phyloP scores from a whole-genome alignment of 2,888 invertebrate genomes.

The Agrotis segetum region DNA sequence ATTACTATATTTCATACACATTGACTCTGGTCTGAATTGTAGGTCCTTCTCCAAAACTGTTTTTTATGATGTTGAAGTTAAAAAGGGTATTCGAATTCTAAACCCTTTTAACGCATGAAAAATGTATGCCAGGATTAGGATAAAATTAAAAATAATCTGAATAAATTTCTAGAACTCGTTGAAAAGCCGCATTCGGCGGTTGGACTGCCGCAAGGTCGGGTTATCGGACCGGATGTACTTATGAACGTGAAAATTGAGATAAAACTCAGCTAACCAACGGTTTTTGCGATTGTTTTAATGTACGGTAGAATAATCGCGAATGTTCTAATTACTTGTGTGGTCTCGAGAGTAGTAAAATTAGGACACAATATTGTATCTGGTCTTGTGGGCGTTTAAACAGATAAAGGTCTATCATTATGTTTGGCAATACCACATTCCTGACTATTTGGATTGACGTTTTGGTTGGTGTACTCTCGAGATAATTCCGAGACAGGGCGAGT shows the following conservation, averaged over 20 bases:
- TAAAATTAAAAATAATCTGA: conserved; percentile 30
- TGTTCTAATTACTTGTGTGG: not conserved
- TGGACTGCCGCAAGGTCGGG: conserved; percentile 37
- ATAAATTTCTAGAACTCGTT: conserved; percentile 28
- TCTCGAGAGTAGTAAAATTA: conserved; percentile 10
- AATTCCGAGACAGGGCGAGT: no score
- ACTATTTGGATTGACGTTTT: not conserved
- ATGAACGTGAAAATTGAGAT: conserved; percentile 58
- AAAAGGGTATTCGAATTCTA: conserved; percentile 14
- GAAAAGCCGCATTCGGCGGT: conserved; percentile 28
- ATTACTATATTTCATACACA: not conserved
- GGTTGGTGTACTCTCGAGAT: no score
- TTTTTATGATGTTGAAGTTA: conserved; percentile 17
- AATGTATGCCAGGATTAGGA: conserved; percentile 25
- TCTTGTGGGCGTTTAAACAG: conserved; percentile 9
- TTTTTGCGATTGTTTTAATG: conserved; percentile 46
- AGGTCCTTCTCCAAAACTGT: not conserved
- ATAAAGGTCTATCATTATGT: not conserved
- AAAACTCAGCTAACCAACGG: conserved; percentile 44
- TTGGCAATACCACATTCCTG: not conserved
- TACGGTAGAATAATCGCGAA: conserved; percentile 18
- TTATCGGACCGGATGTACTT: conserved; percentile 67
- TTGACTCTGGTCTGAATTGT: not conserved
- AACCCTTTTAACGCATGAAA: conserved; percentile 36
- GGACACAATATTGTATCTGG: not conserved